Conservation (phyloP, 2,113 vertebrate species). For the Alexandromys fortis region DNA sequence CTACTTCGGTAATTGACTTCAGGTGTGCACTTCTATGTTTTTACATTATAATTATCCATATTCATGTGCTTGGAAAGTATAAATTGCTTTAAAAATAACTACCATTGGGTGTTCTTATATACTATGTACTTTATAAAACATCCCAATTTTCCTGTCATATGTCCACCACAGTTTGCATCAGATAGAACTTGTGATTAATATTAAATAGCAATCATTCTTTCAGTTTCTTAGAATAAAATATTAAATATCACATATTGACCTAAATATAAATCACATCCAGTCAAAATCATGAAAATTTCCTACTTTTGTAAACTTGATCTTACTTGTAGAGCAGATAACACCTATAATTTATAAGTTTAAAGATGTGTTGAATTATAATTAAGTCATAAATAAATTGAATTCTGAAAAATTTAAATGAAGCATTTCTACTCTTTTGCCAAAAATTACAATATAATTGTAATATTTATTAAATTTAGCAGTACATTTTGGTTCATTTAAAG, state of each 20-base stretch:
- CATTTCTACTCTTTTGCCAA: not conserved
- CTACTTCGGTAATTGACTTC: not conserved
- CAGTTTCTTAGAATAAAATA: not conserved
- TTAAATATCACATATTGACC: not conserved
- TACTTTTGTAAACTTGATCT: not conserved
- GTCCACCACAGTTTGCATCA: not conserved
- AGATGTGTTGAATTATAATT: not conserved
- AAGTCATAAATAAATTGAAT: not conserved
- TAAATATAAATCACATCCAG: not conserved
- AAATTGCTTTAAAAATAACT: constrained; percentile 40
- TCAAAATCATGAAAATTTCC: not conserved
- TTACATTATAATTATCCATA: constrained; percentile 9
- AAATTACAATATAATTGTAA: not conserved
- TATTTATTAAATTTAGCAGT: not conserved
- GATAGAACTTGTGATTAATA: not conserved
- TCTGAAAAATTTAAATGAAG: not conserved
- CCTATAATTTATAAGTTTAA: not conserved
- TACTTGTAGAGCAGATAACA: not conserved
- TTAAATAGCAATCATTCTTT: not conserved
- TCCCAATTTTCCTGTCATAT: not conserved
- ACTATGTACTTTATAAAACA: not conserved
- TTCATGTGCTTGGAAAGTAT: constrained; percentile 7
- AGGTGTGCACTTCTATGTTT: not conserved
- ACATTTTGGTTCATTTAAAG: not conserved
- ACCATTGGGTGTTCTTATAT: not conserved